Conservation (phyloP, 2,113 vertebrate species). For the Shinisaurus crocodilurus region DNA sequence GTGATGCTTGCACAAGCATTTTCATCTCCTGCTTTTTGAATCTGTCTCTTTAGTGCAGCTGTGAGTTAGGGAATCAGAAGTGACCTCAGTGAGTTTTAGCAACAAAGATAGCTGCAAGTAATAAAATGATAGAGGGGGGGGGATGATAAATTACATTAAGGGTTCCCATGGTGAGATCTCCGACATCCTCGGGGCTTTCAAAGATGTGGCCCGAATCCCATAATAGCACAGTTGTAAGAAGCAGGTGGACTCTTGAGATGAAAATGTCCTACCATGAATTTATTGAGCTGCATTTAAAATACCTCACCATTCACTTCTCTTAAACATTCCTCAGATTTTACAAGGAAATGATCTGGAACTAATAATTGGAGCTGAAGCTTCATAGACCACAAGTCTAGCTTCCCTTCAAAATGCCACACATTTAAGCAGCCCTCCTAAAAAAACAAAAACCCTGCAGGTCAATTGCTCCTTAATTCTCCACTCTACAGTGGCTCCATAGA, state of each 20-base stretch:
- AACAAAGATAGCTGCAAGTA: slow-evolving; percentile 14
- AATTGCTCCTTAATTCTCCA: not conserved
- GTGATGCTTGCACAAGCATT: not conserved
- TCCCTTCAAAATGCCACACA: not conserved
- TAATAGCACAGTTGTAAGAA: not conserved
- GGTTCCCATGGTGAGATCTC: not conserved
- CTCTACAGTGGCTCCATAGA: no score
- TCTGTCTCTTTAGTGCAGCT: not conserved
- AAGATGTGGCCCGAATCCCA: slow-evolving; percentile 5
- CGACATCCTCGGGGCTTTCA: accelerated
- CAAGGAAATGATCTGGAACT: not conserved
- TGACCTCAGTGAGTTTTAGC: not conserved
- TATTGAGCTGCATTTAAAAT: not conserved
- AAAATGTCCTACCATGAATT: not conserved
- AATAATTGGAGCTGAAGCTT: not conserved
- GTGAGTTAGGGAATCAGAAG: accelerated
- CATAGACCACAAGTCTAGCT: not conserved
- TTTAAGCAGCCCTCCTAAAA: not conserved
- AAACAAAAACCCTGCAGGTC: not conserved
- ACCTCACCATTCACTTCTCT: not conserved
- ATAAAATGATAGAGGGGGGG: not conserved
- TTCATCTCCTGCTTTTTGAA: not conserved
- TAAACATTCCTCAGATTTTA: slow-evolving; percentile 22
- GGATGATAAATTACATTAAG: not conserved
- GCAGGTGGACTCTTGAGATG: not conserved